Base-by-base conservation (phyloP, 2,113 vertebrate species). In the Gymnarchus niloticus region DNA sequence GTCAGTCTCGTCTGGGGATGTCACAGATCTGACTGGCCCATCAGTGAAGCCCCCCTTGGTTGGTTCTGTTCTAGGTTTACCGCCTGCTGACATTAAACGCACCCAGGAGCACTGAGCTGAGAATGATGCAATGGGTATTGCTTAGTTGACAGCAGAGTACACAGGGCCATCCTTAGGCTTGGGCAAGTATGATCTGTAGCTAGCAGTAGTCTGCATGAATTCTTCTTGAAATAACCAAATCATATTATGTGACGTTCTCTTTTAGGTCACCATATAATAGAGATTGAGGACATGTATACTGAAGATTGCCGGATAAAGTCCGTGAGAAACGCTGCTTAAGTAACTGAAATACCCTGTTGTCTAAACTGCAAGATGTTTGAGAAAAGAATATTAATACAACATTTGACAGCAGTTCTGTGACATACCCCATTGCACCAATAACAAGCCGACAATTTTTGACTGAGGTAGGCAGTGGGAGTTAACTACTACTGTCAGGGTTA, bases 141-240 rank as follows among this genome's bases (percentile, higher is more conserved):
- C 54, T 85, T 17, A 81, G 41, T 81, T 81, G 19, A 48, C 56
- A 21, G 52, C 49, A 12, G 28, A 12, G 21, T 85, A 77, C 54
- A 61, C 85, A 81, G 54, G 51, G n/a, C 56, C 21, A 17, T 84
- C 19, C 6, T 10, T 84, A 28, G n/a, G n/a, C n/a, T 81, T 81
- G 52, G 9, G 80, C 9, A 37, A 81, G 44, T 28, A 17, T 49
- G 48, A 51, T 7, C 19, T 48, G 21, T 52, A 65, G 41, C 6
- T 25, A 48, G 19, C 2, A 12, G 76, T 78, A 49, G 76, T 65
- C 25, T 65, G 59, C 17, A 3, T 33, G 59, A 65, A 28, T n/a
- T 12, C 59, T 33, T 12, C 25, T 65, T 65, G 59, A 65, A 65
- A 33, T 65, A 28, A 28, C n/a, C 9, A 3, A 65, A 10, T 65